Base-by-base conservation (phyloP, 2,113 vertebrate species). In the Fukomys damarensis region DNA sequence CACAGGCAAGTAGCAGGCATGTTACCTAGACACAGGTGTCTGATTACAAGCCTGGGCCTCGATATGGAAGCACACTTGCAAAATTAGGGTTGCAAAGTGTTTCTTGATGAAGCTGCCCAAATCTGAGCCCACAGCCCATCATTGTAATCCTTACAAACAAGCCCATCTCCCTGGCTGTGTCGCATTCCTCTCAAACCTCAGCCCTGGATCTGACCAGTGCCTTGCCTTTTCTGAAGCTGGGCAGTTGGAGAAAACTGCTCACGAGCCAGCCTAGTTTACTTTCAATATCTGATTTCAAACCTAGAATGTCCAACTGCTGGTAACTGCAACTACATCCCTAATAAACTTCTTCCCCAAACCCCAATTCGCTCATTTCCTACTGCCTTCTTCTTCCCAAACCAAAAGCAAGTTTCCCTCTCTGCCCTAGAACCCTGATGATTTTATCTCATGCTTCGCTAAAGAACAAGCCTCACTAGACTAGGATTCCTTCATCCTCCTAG, bases 101-200 rank as follows among this genome's bases (percentile, higher is more conserved):
- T 98, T 94, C 89, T 86, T 89, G 91, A 97, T 89, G 89, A 96
- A 61, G 79, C 77, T n/a, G 43, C 82, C 81, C 88, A 94, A 91
- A 80, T 95, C 46, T 89, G 79, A 86, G 89, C 49, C 22, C 13
- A 56, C 3, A 17, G 59, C 88, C 70, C 93, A 87, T 91, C 89
- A 94, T 95, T 95, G 96, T 56, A 94, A 97, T 97, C 96, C 96
- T 68, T 84, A 77, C 65, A 93, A 91, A 96, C 86, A 76, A 84
- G 35, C 35, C 94, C 74, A 86, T 59, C 61, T 63, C 4, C 11
- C 56, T 93, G 65, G 91, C 72, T 93, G 89, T 46, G 58, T 70
- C 61, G 83, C 58, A 76, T 30, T 89, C 91, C 61, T 79, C 43
- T 95, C 82, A 96, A 89, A 94, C 30, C 54, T 32, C 43, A 54